These are phyloP conservation scores for Eurypyga helias DNA, from an alignment of 2,113 vertebrate genomes.

Conservation along the genomic window DNA sequence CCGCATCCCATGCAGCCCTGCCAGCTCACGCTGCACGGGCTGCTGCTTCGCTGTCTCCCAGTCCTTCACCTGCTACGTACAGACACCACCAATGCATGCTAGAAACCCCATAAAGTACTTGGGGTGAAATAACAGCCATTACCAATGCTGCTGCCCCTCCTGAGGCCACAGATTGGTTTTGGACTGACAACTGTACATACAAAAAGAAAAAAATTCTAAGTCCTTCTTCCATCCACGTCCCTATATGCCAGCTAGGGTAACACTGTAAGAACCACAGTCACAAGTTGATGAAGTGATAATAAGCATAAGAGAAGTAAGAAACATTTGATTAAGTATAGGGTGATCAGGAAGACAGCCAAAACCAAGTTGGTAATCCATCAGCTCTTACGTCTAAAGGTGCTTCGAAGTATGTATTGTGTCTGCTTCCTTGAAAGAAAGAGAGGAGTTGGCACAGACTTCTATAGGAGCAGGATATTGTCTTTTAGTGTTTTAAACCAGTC, in stretches of 20 bases:
- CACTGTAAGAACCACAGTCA: not conserved
- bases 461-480: not conserved
- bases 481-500: not conserved
- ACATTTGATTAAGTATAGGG: not conserved
- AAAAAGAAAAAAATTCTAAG: not conserved
- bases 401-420: not conserved
- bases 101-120: not conserved
- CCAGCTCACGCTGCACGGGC: fast-evolving
- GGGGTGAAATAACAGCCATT: not conserved
- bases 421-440: not conserved
- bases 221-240: not conserved
- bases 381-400: not conserved
- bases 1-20: fast-evolving
- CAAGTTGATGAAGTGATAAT: not conserved
- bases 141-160: not conserved
- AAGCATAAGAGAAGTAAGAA: not conserved
- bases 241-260: not conserved
- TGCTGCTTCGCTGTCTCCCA: not conserved
- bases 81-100: not conserved
- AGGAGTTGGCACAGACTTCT: not conserved
- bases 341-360: not conserved
- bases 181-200: not conserved
- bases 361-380: not conserved
- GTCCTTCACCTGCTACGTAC: not conserved
- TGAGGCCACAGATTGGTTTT: not conserved